phyloP scores from a whole-genome alignment of 2,113 vertebrate genomes.

The Picathartes gymnocephalus region DNA sequence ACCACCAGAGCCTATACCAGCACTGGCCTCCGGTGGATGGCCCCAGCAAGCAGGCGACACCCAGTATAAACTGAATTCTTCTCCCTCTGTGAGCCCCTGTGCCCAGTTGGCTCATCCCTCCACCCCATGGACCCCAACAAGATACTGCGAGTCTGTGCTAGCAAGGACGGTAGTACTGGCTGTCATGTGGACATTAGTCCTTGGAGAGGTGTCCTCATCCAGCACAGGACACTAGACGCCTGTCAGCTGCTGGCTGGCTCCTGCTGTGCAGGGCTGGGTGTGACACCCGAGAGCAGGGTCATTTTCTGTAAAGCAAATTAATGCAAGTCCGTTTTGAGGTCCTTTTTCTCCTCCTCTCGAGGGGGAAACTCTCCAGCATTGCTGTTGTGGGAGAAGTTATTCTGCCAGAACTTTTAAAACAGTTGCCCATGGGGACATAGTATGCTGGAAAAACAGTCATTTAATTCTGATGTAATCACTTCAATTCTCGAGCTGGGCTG shows the following conservation, averaged over 20 bases:
- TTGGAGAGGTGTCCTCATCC: neutral
- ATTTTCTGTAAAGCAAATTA: neutral
- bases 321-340: neutral
- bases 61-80: neutral
- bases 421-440: neutral
- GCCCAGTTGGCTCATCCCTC: neutral
- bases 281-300: neutral
- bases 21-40: neutral
- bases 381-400: neutral
- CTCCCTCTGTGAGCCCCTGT: neutral
- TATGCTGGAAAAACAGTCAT: neutral
- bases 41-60: neutral
- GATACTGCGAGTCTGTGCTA: neutral
- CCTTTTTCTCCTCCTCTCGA: neutral
- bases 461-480: neutral
- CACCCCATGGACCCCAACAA: accelerated
- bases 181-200: accelerated
- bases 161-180: neutral
- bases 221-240: neutral
- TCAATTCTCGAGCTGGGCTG: neutral
- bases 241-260: neutral
- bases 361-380: neutral
- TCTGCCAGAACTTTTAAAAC: slow-evolving; percentile 1
- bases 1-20: neutral
- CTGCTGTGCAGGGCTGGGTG: neutral